These are phyloP conservation scores for Actias luna DNA, from an alignment of 2,888 invertebrate species.

Conservation along the genomic window DNA sequence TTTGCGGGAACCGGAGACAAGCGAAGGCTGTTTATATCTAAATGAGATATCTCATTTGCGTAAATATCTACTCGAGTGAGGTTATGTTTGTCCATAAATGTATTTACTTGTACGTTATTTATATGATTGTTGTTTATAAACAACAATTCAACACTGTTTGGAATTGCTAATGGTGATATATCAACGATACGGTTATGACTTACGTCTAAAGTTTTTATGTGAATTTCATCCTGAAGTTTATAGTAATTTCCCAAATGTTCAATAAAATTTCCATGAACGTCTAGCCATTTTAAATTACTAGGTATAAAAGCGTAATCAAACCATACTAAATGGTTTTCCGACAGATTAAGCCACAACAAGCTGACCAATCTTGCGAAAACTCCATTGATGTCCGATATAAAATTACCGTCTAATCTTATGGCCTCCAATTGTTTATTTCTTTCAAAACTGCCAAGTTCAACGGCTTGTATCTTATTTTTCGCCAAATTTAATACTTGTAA, in stretches of 20 bases:
- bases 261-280: constrained; percentile 94
- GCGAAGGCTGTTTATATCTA: constrained; percentile 91
- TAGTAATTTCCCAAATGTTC: constrained; percentile 94
- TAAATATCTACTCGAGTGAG: constrained; percentile 94
- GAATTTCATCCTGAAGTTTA: constrained; percentile 89
- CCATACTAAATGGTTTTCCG: constrained; percentile 95
- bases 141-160: constrained; percentile 92
- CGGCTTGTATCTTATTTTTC: constrained; percentile 91
- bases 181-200: constrained; percentile 93
- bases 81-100: constrained; percentile 92
- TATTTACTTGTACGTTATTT: constrained; percentile 89
- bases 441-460: constrained; percentile 92
- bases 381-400: constrained; percentile 93
- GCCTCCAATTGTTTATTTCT: constrained; percentile 91
- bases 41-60: constrained; percentile 91
- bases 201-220: constrained; percentile 92
- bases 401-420: constrained; percentile 93
- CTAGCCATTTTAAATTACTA: constrained; percentile 93
- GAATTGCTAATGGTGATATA: constrained; percentile 90
- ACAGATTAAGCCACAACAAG: constrained; percentile 92
- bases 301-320: constrained; percentile 96
- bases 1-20: constrained; percentile 88
- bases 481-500: constrained; percentile 93
- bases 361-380: constrained; percentile 91
- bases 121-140: constrained; percentile 96